Conservation (phyloP, 1,140 invertebrate species). For the Drosophila pectinifera region DNA sequence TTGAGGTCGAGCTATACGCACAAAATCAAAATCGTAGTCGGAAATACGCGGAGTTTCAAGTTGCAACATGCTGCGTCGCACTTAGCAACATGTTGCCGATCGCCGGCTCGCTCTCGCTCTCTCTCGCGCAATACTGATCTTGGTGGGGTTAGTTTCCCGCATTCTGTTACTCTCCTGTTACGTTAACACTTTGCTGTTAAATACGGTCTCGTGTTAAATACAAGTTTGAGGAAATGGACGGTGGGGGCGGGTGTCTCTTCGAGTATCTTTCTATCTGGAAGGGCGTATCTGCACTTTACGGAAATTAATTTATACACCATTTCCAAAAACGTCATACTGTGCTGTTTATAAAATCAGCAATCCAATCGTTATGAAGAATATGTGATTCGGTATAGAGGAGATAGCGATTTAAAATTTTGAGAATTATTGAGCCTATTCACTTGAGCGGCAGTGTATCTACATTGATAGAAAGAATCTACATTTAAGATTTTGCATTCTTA, state of each 20-base stretch:
- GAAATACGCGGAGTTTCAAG: background rate
- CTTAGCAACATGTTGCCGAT: conserved; percentile 32
- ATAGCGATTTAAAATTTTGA: background rate
- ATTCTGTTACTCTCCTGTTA: background rate
- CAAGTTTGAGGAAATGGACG: background rate
- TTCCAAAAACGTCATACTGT: background rate
- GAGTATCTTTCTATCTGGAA: background rate
- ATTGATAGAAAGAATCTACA: too few species aligned
- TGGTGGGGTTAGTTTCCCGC: conserved; percentile 1
- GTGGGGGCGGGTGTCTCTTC: too few species aligned
- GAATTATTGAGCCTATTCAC: background rate
- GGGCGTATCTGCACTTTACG: background rate
- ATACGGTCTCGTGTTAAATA: too few species aligned
- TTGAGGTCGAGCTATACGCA: conserved; percentile 62
- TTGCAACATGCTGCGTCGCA: conserved; percentile 41
- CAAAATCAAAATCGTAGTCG: conserved; percentile 1
- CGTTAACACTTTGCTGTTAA: background rate
- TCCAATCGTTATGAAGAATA: too few species aligned
- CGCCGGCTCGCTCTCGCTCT: conserved; percentile 3
- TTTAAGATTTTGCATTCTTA: too few species aligned
- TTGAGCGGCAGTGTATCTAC: too few species aligned
- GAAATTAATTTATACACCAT: background rate
- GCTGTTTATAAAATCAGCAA: background rate
- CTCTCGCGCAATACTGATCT: conserved; percentile 39
- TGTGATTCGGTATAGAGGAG: too few species aligned